Evolutionary conservation across 2,797 vertebrate species (phyloP).

Genomic region (Buceros bicornis): DNA sequence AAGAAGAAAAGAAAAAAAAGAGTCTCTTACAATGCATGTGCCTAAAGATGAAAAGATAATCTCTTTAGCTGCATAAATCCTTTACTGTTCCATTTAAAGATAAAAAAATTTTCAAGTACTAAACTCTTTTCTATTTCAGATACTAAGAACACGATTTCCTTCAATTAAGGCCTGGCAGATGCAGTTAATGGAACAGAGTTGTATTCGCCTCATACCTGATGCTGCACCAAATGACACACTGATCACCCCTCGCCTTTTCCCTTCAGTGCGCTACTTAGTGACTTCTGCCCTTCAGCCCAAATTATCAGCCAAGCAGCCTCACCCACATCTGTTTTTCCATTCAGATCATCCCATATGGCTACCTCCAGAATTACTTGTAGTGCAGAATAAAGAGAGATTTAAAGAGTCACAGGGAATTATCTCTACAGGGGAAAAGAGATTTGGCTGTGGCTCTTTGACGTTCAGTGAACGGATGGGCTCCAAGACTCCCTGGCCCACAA

Average conservation of each 20-base stretch:
- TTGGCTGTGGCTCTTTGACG: background rate
- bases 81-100: slow-evolving; percentile 54
- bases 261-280: background rate
- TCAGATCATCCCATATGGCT: background rate
- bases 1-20: background rate
- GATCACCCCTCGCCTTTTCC: slow-evolving; percentile 6
- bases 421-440: background rate
- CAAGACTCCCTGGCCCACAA: background rate
- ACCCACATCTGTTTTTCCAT: background rate
- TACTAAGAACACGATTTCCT: slow-evolving; percentile 17
- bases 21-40: background rate
- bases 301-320: slow-evolving; percentile 28
- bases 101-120: slow-evolving; percentile 50
- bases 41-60: slow-evolving; percentile 59
- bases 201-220: slow-evolving; percentile 26
- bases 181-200: slow-evolving; percentile 41
- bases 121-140: slow-evolving; percentile 48
- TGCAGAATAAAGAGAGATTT: background rate
- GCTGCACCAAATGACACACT: slow-evolving; percentile 24
- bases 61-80: slow-evolving; percentile 56
- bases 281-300: slow-evolving; percentile 35
- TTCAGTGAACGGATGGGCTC: background rate
- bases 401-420: background rate
- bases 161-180: slow-evolving; percentile 51
- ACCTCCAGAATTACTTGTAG: background rate